Base-by-base conservation (phyloP, 2,113 vertebrate species). In the Opisthocomus hoazin region DNA sequence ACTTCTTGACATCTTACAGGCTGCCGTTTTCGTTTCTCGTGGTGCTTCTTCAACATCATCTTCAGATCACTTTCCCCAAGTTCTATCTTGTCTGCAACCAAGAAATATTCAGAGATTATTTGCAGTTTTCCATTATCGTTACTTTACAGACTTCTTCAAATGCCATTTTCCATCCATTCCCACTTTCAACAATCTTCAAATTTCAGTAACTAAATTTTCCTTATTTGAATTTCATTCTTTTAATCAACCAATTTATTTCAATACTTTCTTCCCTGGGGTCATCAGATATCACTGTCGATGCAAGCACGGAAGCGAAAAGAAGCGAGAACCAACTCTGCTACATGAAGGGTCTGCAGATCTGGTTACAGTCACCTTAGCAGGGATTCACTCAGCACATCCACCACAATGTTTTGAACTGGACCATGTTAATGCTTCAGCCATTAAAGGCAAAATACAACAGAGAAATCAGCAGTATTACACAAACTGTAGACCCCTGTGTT, bases 11-110 rank as follows among this genome's bases (percentile, higher is more conserved):
- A 53, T 96, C 99, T 98, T 98, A 99, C 99, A 61, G 99, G 99
- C 11, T 99, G 99, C 20, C 97, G 98, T 96, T 99, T 99, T 93
- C 99, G 98, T 94, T 99, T 99, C 97, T 99, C 99, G 3, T 98
- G 97, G 95, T 99, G 99, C 93, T 98, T 99, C 96, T 97, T 99
- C 80, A 99, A 86, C 99, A 99, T 98, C 79, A 97, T 95, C 97
- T 98, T 99, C 91, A 99, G 97, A 83, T 99, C 99, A 15, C 91
- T 98, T 71, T 99, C 99, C 51, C 98, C 98, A 57, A 99, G 95
- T 53, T 99, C 99, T 79, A 98, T 94, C 97, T 99, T 99, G 92
- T 99, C 99, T 99, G 96, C 87, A 86, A 79, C 3, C 15, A 93
- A 94, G 97, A 83, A 94, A 74, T 2, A 22, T 36, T 30, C 51